Evolutionary conservation across 2,113 vertebrate genomes (phyloP), one percentile per base, ranked within the genome.

Genomic region (Campylorhamphus procurvoides): DNA sequence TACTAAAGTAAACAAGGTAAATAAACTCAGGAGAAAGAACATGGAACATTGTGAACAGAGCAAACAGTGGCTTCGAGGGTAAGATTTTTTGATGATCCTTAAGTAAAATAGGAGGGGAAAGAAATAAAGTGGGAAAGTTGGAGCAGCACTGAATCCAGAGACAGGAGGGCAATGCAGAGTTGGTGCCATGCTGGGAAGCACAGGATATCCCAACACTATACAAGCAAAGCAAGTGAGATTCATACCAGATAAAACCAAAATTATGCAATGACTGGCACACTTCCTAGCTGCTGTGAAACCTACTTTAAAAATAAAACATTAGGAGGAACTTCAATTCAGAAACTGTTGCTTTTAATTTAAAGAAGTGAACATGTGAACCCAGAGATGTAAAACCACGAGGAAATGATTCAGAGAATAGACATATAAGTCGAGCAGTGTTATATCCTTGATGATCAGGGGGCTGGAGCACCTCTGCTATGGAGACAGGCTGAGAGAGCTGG

Each of bases 131-230:
- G 29, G 33, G 49, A 44, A 59, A 13, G 5, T 12, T 78, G 35
- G 39, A 73, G 56, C 29, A 44, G 40, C 7, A 16, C 56, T 74
- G 44, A 64, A 47, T 72, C 29, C 44, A 67, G 56, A 67, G 47
- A 29, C 29, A 44, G 0, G 0, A 40, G 56, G 74, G 77, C 20
- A 50, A 44, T 1, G 10, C 12, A 3, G 67, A 39, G 33, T 1
- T 29, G 66, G n/a, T 15, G 60, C 29, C 29, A 9, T 0, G 2
- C 33, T 42, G 81, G 11, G 12, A 22, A 47, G 59, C 25, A 52
- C 14, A 7, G 18, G 28, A 1, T 52, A 31, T 49, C 63, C 59
- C 78, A 47, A 44, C 33, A 2, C 59, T 44, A 2, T 3, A 8
- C 15, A 14, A 75, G 68, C 37, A 60, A 76, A 92, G 42, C 69